Base-by-base conservation (phyloP, 2,113 vertebrate species). In the Cephalopholis sonnerati region DNA sequence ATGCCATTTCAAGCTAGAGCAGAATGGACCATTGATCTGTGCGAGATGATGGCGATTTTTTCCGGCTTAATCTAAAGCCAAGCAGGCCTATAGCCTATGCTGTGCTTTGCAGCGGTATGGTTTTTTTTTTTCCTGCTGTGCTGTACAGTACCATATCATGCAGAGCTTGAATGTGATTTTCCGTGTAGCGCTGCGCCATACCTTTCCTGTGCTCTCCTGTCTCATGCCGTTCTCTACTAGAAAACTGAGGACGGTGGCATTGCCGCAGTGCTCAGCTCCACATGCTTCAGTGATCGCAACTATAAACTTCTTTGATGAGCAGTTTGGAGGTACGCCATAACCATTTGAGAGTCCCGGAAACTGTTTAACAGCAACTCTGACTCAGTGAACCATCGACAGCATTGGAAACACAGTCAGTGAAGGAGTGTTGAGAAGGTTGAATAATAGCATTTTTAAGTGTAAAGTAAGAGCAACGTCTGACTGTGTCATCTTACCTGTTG, bases 241-340 rank as follows among this genome's bases (percentile, higher is more conserved):
- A 62, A 75, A 46, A 41, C 24, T 57, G 69, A 55, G 63, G 18
- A 53, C 8, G 64, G 66, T 64, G 68, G 65, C 50, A 25, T n/a
- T 78, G 79, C 91, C n/a, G 66, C 87, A 82, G 81, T 50, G 74
- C 74, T 82, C 44, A 44, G 58, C 54, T 64, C 77, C 17, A 17
- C 57, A 89, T 11, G 58, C 87, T 79, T 66, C 86, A 66, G 55
- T 69, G 79, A 87, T 50, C 39, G 44, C 46, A 87, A 88, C 77
- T 71, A 84, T 83, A 89, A 82, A 72, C 88, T 66, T 84, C 44
- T 85, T 86, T 88, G 88, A 91, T 92, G 88, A 92, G 80, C 85
- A 57, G 68, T 87, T 80, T 83, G 89, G 87, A 74, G 83, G 76
- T 16, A 13, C 24, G 74, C 79, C 78, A 83, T 66, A 66, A 79